These are phyloP conservation scores for Tachycineta bicolor DNA, from an alignment of 2,113 vertebrate species.

Conservation along the genomic window DNA sequence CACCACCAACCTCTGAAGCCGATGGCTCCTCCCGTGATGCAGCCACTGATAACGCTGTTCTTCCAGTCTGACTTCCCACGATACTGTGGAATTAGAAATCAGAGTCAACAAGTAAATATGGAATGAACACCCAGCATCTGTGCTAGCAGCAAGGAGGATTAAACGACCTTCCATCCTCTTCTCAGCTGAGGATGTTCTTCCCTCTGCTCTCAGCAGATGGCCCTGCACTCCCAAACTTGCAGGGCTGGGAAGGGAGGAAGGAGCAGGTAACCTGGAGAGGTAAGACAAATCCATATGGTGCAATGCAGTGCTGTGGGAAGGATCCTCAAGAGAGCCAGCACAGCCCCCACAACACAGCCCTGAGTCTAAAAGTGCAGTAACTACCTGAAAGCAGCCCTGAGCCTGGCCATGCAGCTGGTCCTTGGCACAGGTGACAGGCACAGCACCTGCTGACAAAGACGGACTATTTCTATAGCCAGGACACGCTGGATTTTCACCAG, in stretches of 20 bases:
- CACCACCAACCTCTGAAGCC: conserved; percentile 88
- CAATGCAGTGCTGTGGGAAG: conserved; percentile 1
- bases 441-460: neutral
- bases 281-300: neutral
- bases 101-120: neutral
- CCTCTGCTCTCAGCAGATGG: conserved; percentile 52
- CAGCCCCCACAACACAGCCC: neutral
- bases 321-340: neutral
- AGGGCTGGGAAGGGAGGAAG: neutral
- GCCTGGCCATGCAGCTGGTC: neutral
- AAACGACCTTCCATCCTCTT: neutral
- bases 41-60: conserved; percentile 94
- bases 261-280: neutral
- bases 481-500: neutral
- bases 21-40: conserved; percentile 93
- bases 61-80: conserved; percentile 96
- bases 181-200: conserved; percentile 20
- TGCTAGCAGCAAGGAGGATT: neutral
- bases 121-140: neutral
- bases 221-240: neutral
- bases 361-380: neutral
- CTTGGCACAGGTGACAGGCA: neutral
- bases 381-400: neutral
- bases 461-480: neutral
- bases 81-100: conserved; percentile 76